Evolutionary conservation across 2,113 vertebrate species (phyloP).

Genomic region (Marmota flaviventris): DNA sequence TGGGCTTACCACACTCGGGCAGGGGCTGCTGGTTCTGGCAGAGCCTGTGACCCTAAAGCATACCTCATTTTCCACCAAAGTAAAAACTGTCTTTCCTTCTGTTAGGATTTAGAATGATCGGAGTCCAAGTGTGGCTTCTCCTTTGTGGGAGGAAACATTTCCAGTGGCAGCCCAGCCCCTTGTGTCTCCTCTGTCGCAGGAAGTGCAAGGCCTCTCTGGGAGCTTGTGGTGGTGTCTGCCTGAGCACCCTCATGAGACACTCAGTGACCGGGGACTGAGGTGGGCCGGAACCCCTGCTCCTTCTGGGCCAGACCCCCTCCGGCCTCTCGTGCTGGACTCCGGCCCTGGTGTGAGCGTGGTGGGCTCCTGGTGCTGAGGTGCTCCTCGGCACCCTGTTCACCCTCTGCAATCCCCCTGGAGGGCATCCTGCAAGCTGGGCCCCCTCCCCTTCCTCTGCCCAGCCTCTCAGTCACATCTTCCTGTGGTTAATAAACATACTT

Average conservation of each 20-base stretch:
- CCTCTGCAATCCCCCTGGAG: background rate
- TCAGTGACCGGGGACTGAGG: too few species aligned
- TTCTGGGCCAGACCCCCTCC: too few species aligned
- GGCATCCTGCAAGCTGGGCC: constrained; percentile 54
- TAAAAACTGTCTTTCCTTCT: background rate
- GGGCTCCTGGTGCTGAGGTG: too few species aligned
- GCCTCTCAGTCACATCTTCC: constrained; percentile 90
- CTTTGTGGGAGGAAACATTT: background rate
- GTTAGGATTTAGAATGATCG: constrained; percentile 33
- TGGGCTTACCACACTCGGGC: background rate
- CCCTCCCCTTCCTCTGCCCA: constrained; percentile 82
- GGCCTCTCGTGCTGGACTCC: background rate
- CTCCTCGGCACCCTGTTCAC: background rate
- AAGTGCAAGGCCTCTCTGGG: background rate
- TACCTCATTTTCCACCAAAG: constrained; percentile 54
- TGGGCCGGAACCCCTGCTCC: background rate
- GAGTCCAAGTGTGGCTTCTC: background rate
- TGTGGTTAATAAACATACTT: constrained; percentile 94
- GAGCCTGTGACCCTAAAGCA: constrained; percentile 53
- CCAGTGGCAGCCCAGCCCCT: too few species aligned
- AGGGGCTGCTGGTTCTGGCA: accelerated
- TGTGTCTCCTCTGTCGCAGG: too few species aligned
- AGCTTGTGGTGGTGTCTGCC: background rate
- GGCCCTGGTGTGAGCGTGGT: background rate
- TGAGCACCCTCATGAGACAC: too few species aligned